These are phyloP conservation scores for Pogonognathellus flavescens DNA, from an alignment of 1,140 invertebrate species.

Conservation along the genomic window DNA sequence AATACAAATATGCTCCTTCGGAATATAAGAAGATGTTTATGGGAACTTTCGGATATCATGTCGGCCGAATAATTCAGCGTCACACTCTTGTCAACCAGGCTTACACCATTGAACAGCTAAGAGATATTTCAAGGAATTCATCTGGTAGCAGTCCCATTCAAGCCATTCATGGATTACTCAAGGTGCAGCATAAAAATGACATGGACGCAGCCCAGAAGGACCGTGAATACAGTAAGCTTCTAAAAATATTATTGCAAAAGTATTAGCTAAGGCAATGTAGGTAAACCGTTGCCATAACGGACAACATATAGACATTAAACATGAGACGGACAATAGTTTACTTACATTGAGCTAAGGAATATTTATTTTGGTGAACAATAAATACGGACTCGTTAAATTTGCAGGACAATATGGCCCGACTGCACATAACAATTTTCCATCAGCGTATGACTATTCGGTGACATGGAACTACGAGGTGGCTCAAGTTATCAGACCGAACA, in stretches of 20 bases:
- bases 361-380: too few relatives aligned
- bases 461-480: constrained; percentile 87
- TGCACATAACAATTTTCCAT: constrained; percentile 7
- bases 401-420: constrained; percentile 40
- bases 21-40: constrained; percentile 87
- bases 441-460: constrained; percentile 78
- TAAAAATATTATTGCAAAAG: background rate
- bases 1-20: constrained; percentile 80
- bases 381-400: too few relatives aligned
- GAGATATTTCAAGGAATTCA: constrained; percentile 75
- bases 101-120: constrained; percentile 84
- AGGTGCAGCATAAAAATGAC: constrained; percentile 64
- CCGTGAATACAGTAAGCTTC: constrained; percentile 57
- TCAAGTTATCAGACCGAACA: constrained; percentile 87
- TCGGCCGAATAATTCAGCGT: constrained; percentile 72
- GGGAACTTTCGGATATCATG: constrained; percentile 84
- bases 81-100: constrained; percentile 75
- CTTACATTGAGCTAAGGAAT: too few relatives aligned
- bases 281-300: too few relatives aligned
- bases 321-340: too few relatives aligned
- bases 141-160: constrained; percentile 61
- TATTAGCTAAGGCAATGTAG: too few relatives aligned
- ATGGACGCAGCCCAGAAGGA: constrained; percentile 49
- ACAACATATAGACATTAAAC: too few relatives aligned
- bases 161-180: constrained; percentile 62